phyloP scores from a whole-genome alignment of 2,113 vertebrate genomes.

The Excalfactoria chinensis region DNA sequence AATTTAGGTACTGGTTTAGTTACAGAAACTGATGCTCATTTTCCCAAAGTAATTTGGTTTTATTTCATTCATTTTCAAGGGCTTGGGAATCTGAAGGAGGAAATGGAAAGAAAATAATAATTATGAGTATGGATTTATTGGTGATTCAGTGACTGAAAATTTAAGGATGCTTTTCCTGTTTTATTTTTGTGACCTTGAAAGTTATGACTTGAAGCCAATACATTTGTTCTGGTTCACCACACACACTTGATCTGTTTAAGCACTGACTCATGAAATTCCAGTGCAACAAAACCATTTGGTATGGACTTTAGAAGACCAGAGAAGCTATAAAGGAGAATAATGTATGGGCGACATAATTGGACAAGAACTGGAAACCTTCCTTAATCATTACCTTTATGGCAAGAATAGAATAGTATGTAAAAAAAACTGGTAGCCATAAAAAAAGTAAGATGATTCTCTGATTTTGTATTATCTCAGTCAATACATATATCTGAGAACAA shows the following conservation, averaged over 20 bases:
- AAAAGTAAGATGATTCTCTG: not conserved
- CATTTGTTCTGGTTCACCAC: slow-evolving; percentile 32
- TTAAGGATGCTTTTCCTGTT: not conserved
- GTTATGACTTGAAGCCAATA: not conserved
- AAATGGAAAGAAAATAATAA: not conserved
- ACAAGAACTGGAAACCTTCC: slow-evolving; percentile 62
- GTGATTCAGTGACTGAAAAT: not conserved
- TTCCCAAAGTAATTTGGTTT: not conserved
- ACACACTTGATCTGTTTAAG: not conserved
- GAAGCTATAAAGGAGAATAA: slow-evolving; percentile 61
- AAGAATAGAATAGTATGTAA: not conserved
- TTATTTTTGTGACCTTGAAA: slow-evolving; percentile 26
- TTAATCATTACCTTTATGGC: not conserved
- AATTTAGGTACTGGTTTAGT: not conserved
- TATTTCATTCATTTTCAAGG: not conserved
- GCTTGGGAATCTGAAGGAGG: not conserved
- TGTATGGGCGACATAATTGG: slow-evolving; percentile 62
- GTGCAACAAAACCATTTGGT: slow-evolving; percentile 42
- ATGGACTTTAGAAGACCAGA: slow-evolving; percentile 63
- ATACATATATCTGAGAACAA: not conserved
- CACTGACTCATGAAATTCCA: slow-evolving; percentile 68
- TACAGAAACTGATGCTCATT: not conserved
- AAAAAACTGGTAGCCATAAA: not conserved
- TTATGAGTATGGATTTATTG: not conserved
- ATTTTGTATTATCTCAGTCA: not conserved